Conservation (phyloP, 2,797 vertebrate species). For the Mallotus villosus region DNA sequence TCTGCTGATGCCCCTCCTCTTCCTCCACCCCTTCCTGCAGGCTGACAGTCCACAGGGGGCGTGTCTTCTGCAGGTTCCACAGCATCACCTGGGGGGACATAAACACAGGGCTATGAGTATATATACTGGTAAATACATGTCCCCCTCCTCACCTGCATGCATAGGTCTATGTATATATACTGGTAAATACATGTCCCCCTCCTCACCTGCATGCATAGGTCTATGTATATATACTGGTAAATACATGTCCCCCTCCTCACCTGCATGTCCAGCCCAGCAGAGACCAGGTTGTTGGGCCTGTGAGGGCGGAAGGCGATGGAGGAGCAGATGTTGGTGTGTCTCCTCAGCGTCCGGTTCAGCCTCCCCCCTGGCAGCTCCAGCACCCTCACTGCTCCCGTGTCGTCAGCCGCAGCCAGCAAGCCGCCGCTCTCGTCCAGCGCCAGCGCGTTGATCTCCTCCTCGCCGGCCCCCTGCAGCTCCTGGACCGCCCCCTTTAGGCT, state of each 20-base stretch:
- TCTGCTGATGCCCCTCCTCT: slow-evolving; percentile 62
- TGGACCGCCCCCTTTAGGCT: slow-evolving; percentile 73
- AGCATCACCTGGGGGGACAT: slow-evolving; percentile 82
- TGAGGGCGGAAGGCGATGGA: slow-evolving; percentile 90
- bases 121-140: not conserved
- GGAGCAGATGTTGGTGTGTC: slow-evolving; percentile 95
- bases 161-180: not conserved
- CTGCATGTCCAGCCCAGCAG: slow-evolving; percentile 98
- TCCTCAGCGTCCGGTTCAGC: slow-evolving; percentile 81
- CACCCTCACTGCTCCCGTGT: slow-evolving; percentile 86
- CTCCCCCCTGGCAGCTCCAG: slow-evolving; percentile 85
- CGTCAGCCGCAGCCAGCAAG: slow-evolving; percentile 85
- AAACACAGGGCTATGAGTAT: not conserved
- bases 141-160: slow-evolving; percentile 86
- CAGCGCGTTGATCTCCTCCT: slow-evolving; percentile 93
- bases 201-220: slow-evolving; percentile 86
- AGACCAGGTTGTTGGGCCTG: slow-evolving; percentile 89
- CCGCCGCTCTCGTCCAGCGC: slow-evolving; percentile 80
- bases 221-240: not conserved
- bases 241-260: slow-evolving; percentile 62
- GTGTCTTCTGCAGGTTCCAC: slow-evolving; percentile 92
- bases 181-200: not conserved
- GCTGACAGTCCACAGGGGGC: slow-evolving; percentile 86
- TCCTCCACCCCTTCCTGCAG: slow-evolving; percentile 82
- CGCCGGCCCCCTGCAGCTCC: slow-evolving; percentile 74